These are phyloP conservation scores for Luffia ferchaultella DNA, from an alignment of 2,888 invertebrate species.

Conservation along the genomic window DNA sequence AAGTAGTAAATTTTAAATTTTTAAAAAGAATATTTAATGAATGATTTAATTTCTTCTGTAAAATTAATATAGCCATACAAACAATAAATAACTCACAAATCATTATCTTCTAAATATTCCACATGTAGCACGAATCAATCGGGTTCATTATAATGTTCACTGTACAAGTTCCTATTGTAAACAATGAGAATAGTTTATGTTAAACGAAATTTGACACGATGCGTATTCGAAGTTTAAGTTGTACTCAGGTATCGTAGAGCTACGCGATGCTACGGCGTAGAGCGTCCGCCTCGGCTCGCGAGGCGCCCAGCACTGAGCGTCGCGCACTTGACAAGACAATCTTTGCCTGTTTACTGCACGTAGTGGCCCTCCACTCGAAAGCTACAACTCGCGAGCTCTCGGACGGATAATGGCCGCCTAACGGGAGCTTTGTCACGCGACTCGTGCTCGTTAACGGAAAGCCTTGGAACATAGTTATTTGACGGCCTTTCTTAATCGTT, in stretches of 20 bases:
- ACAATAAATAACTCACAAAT: too few relatives aligned
- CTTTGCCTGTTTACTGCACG: conserved; percentile 36
- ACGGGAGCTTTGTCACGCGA: conserved; percentile 43
- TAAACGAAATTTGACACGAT: conserved; percentile 4
- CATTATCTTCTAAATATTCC: too few relatives aligned
- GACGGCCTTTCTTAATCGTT: neutral
- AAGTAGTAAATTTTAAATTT: too few relatives aligned
- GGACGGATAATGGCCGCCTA: conserved; percentile 39
- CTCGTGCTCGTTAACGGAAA: conserved; percentile 19
- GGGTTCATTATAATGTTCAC: too few relatives aligned
- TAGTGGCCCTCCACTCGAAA: conserved; percentile 46
- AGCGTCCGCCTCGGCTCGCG: conserved; percentile 47
- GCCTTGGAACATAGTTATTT: neutral
- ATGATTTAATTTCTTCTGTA: too few relatives aligned
- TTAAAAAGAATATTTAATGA: too few relatives aligned
- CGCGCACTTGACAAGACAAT: conserved; percentile 56
- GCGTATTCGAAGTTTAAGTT: neutral
- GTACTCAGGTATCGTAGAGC: conserved; percentile 8
- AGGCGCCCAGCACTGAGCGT: conserved; percentile 51
- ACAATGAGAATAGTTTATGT: too few relatives aligned
- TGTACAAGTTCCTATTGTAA: too few relatives aligned
- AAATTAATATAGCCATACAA: too few relatives aligned
- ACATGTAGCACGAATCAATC: too few relatives aligned
- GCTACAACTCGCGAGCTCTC: conserved; percentile 47
- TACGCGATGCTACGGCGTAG: conserved; percentile 29